Evolutionary conservation across 2,888 invertebrate genomes (phyloP), one percentile per base, ranked within the genome.

Genomic region (Cheilosia vernalis): DNA sequence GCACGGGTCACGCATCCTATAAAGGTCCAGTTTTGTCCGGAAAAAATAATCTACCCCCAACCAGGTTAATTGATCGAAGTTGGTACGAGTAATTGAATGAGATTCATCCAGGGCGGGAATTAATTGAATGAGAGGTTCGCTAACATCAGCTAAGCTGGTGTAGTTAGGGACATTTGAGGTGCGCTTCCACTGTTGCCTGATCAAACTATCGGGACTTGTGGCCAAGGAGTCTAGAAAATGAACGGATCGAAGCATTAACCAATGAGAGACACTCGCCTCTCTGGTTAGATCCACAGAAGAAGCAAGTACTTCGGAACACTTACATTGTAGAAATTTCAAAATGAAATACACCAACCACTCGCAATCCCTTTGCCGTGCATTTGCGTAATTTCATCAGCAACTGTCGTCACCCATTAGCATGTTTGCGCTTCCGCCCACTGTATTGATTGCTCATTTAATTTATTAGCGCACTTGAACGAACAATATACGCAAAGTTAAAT

Each of bases 1-100:
- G n/a, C 49, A 56, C 63, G 56, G 44, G 79, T 79, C 79, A 79
- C 79, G 79, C 79, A 72, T 69, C 61, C 33, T n/a, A 19, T 40
- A 15, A 33, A 40, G 37, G 21, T 30, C 44, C 37, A 60, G 19
- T 69, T 69, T 77, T 49, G 33, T 15, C 30, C 40, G 2, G 44
- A 72, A 40, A 58, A 58, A 30, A 33, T 4, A 7, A 13, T 58
- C 4, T 13, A 17, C 17, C 17, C 63, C 40, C 44, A 74, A 69
- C 47, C 67, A 42, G 64, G 61, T 69, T 84, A 30, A 30, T 30
- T 30, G 73, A 37, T 58, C 44, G 60, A 61, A 37, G 53, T 17
- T 44, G 44, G 17, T 49, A 10, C 49, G 21, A 49, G 21, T 44
- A 70, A 69, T 63, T 64, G 47, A 74, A 67, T 17, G 47, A 58